Percentiles rank a stretch among this genome's conserved stretches.
Evolutionary conservation across 2,797 vertebrate genomes (phyloP).

Genomic region (Acanthornis magna): DNA sequence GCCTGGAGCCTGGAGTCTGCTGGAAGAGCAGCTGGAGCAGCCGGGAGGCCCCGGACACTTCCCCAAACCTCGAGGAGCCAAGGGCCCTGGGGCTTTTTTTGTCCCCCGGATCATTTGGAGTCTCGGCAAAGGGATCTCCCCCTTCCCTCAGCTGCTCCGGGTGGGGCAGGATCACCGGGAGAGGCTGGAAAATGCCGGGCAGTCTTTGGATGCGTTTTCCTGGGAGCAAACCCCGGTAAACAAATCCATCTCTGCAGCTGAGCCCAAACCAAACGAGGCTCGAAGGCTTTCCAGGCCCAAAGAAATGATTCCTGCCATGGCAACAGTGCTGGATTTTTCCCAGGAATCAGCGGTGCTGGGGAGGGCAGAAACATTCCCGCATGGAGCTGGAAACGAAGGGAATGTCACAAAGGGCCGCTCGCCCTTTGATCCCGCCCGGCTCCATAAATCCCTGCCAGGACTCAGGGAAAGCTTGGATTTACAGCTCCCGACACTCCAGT

Average conservation of each 20-base stretch:
- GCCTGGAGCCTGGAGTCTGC: not conserved
- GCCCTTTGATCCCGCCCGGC: too few relatives aligned
- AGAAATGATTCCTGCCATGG: not conserved
- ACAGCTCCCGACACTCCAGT: not conserved
- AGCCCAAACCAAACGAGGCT: not conserved
- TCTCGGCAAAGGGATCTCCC: not conserved
- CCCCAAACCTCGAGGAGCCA: fast-evolving
- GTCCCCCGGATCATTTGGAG: fast-evolving
- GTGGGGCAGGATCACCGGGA: fast-evolving
- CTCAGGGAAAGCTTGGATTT: not conserved
- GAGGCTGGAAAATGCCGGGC: not conserved
- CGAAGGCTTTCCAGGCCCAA: not conserved
- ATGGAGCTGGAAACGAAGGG: not conserved
- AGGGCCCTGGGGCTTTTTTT: too few relatives aligned
- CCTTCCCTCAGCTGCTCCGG: not conserved
- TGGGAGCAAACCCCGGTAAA: not conserved
- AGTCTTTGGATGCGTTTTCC: not conserved
- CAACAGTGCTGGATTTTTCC: not conserved
- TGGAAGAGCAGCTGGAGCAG: not conserved
- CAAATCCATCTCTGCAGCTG: not conserved
- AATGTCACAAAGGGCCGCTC: not conserved
- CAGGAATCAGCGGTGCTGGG: not conserved
- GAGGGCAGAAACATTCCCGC: not conserved
- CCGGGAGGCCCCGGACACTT: not conserved
- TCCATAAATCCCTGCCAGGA: not conserved